Evolutionary conservation across 2,113 vertebrate genomes (phyloP), one percentile per base, ranked within the genome.

Genomic region (Porphyrio hochstetteri): DNA sequence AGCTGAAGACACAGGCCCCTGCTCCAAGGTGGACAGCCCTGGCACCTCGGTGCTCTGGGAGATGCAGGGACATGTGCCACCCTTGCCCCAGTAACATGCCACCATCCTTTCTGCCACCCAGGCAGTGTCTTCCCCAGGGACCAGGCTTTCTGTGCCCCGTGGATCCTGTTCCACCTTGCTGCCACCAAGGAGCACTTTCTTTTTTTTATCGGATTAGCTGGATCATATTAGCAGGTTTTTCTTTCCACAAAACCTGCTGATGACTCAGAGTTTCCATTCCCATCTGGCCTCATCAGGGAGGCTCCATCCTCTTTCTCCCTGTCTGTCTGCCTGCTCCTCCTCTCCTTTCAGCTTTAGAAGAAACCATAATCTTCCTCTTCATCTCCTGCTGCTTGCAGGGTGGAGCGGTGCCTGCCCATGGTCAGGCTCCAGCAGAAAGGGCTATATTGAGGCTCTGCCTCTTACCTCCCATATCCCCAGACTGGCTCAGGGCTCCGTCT

Each of bases 131-230:
- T 12, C 15, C 10, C 48, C 25, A 0, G 2, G 57, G 33, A 63
- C 14, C 0, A 0, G 19, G 40, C 64, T 38, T 7, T 0, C 2
- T 0, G 0, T 56, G 23, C 23, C 42, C 29, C 1, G 0, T 24
- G 65, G 80, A 38, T 78, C 42, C 88, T 21, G 27, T 25, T 46
- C 52, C 72, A 68, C 25, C 46, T 76, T 3, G 0, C 28, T 2
- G 0, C 38, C 0, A 0, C 17, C 0, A 1, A 69, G 19, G 31
- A 72, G 31, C 2, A 7, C 16, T 29, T 38, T 48, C 21, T 48
- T 29, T 38, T 52, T 88, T 35, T 25, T 20, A 46, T 65, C 0
- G 0, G 44, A 80, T 76, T 72, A 77, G 25, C 63, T 53, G 77
- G 60, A 57, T 90, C 80, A 48, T 44, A 6, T 78, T 5, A 61